Percentiles rank a stretch among this genome's conserved stretches.
phyloP scores from a whole-genome alignment of 2,113 vertebrate genomes.

The Cygnus buccinator region DNA sequence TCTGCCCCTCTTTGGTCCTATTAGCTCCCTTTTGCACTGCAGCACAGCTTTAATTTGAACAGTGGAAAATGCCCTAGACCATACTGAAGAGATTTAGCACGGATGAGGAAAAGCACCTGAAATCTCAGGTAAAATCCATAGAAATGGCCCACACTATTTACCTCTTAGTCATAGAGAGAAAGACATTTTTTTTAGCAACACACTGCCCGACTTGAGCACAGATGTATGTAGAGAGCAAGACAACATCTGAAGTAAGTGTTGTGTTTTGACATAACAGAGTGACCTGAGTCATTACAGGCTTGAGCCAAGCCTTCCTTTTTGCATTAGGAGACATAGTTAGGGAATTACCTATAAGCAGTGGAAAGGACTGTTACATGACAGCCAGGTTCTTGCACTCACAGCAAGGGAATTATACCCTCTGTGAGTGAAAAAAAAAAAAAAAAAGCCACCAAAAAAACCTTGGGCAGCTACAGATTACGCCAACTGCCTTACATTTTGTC shows the following conservation, averaged over 20 bases:
- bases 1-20: neutral
- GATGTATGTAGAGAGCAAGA: neutral
- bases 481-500: neutral
- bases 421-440: neutral
- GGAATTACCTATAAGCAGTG: neutral
- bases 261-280: slow-evolving; percentile 32
- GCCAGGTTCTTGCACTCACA: neutral
- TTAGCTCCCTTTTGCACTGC: neutral
- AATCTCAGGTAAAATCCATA: neutral
- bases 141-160: slow-evolving; percentile 20
- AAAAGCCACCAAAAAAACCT: neutral
- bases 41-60: neutral
- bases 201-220: neutral
- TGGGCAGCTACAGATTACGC: neutral
- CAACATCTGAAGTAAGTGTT: neutral
- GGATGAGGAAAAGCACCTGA: slow-evolving; percentile 5
- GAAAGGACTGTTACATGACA: neutral
- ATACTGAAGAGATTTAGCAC: neutral
- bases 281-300: slow-evolving; percentile 6
- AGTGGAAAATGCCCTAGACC: neutral
- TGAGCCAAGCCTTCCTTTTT: slow-evolving; percentile 2
- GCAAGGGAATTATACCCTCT: neutral
- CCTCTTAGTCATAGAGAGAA: slow-evolving; percentile 56
- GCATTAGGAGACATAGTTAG: neutral
- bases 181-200: neutral